phyloP scores from a whole-genome alignment of 2,888 invertebrate species.

The Drosophila cognata region DNA sequence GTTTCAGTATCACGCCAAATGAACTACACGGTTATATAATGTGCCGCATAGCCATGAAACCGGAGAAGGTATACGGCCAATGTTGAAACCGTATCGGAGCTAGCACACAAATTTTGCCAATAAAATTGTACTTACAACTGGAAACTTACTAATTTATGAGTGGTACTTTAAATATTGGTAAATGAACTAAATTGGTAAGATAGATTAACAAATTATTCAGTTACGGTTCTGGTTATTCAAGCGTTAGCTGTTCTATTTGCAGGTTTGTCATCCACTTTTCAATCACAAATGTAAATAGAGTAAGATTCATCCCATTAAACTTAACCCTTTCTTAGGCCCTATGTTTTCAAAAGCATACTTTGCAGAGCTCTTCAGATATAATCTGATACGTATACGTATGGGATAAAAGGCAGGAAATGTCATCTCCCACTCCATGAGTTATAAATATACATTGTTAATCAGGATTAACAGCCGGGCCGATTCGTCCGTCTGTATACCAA shows the following conservation, averaged over 20 bases:
- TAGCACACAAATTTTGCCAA: slow-evolving; percentile 5
- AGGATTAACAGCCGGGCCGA: too few relatives aligned
- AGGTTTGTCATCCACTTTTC: background rate
- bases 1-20: background rate
- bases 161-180: background rate
- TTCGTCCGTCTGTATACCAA: background rate
- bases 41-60: background rate
- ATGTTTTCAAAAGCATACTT: slow-evolving; percentile 28
- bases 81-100: slow-evolving; percentile 22
- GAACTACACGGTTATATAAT: slow-evolving; percentile 1
- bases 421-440: too few relatives aligned
- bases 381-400: background rate
- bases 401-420: too few relatives aligned
- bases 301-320: slow-evolving; percentile 2
- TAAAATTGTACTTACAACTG: background rate
- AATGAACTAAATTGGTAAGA: background rate
- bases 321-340: slow-evolving; percentile 1
- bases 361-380: slow-evolving; percentile 9
- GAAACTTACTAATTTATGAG: background rate
- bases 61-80: slow-evolving; percentile 14
- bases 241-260: background rate
- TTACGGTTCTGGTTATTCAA: background rate
- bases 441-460: background rate
- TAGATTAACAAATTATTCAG: background rate
- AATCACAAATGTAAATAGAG: background rate